Conservation (phyloP, 64 coral and sea anemone species). For the Montipora cactus region DNA sequence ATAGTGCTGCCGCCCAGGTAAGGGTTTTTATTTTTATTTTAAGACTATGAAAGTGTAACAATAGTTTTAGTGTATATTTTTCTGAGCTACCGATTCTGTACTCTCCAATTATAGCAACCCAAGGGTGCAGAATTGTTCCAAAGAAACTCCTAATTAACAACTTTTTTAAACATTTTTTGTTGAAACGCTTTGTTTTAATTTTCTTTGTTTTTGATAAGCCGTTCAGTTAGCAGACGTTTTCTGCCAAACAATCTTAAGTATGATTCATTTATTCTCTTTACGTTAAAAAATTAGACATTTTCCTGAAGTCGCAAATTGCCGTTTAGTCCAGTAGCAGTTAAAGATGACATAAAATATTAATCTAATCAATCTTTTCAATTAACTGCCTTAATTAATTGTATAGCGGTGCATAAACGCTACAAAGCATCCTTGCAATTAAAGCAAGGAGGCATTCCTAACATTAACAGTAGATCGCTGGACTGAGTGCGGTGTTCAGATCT, state of each 20-base stretch:
- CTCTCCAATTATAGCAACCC: not conserved
- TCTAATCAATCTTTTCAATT: conserved; percentile 1
- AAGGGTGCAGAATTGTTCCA: not conserved
- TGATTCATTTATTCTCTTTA: not conserved
- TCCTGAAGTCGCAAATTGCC: not conserved
- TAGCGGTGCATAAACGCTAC: not conserved
- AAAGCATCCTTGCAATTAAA: not conserved
- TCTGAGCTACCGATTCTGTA: not conserved
- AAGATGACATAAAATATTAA: conserved; percentile 19
- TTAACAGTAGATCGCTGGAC: not conserved
- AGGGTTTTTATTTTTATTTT: no score
- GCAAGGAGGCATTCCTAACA: not conserved
- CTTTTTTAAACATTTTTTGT: not conserved
- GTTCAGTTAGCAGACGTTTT: not conserved
- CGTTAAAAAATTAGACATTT: not conserved
- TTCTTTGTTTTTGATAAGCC: not conserved
- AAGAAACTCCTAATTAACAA: not conserved
- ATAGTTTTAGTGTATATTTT: no score
- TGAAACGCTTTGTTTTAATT: not conserved
- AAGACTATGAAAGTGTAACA: no score
- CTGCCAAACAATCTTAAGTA: not conserved
- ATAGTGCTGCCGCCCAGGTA: no score
- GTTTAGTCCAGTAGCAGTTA: not conserved
- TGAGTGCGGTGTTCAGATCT: no score
- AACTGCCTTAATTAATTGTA: not conserved